Base-by-base conservation (phyloP, 2,797 vertebrate species). In the Trichosurus vulpecula region DNA sequence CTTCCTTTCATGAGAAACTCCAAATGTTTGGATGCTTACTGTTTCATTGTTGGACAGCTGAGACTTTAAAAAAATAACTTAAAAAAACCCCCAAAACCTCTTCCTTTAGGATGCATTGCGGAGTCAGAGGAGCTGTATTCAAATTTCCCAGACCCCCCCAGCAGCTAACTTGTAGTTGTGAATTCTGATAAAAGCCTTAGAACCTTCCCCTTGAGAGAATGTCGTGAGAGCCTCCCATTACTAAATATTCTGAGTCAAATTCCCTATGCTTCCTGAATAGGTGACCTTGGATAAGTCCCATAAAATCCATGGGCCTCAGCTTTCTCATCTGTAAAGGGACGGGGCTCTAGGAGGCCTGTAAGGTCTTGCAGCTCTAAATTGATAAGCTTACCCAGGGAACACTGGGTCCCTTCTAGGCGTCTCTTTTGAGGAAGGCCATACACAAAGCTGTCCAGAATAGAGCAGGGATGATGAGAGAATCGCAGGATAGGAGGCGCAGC, bases 321-420 rank as follows among this genome's bases (percentile, higher is more conserved):
- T 27, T 87, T 87, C 41, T 81, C 66, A 11, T 87, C 74, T 41
- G 22, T 51, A 47, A 81, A 87, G 47, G 41, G 3, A 81, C 81
- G 22, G n/a, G 22, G 19, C 8, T 47, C n/a, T 81, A 25, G 66
- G 22, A n/a, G 4, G 6, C 14, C 35, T 35, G 14, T 0, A 2
- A 74, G 25, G 22, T 51, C 74, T 87, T 27, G 10, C 9, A 27
- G 3, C 3, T 47, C 74, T 87, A 6, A 47, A 11, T 11, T 25
- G 41, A 27, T 87, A 41, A 41, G 35, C 6, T n/a, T 35, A 41
- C 10, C 16, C 14, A 74, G 1, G 2, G 41, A 87, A 41, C 41
- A 25, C 41, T 2, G n/a, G n/a, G 2, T 74, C n/a, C 11, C 3
- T 87, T 47, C 9, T 47, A 16, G 22, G 3, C 0, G 0, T 87